phyloP scores from a whole-genome alignment of 2,797 vertebrate genomes.

The Pantherophis alleghaniensis region DNA sequence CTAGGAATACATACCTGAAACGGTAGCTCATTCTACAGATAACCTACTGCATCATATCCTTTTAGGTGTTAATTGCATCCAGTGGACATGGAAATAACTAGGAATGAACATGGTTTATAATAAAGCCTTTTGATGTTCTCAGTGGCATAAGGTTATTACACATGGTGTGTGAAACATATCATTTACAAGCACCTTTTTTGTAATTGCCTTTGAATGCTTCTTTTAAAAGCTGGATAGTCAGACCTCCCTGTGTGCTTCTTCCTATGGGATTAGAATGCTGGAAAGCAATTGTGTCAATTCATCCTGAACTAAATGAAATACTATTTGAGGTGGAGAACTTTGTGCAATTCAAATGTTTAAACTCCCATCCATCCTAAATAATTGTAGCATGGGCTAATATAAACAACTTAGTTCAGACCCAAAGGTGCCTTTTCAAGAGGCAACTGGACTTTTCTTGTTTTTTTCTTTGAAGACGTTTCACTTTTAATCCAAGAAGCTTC shows the following conservation, averaged over 20 bases:
- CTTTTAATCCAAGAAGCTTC: too few relatives aligned
- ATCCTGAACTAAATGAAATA: constrained; percentile 25
- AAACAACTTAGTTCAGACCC: not conserved
- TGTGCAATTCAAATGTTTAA: constrained; percentile 14
- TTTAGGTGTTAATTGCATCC: not conserved
- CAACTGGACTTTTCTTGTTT: too few relatives aligned
- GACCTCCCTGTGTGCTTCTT: not conserved
- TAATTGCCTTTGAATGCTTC: not conserved
- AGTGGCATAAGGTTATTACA: not conserved
- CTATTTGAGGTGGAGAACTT: not conserved
- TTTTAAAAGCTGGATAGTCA: constrained; percentile 27
- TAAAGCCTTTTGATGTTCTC: not conserved
- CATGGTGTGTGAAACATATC: not conserved
- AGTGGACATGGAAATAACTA: not conserved
- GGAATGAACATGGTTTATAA: constrained; percentile 2
- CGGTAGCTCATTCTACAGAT: not conserved
- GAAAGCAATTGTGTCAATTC: constrained; percentile 17
- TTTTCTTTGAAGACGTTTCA: too few relatives aligned
- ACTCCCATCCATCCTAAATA: not conserved
- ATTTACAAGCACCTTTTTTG: constrained; percentile 4
- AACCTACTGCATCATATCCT: not conserved
- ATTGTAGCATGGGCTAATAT: not conserved
- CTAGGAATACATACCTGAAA: not conserved
- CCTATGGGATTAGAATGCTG: not conserved
- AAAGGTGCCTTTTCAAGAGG: too few relatives aligned